Percentiles rank a stretch among this genome's conserved stretches.
Conservation (phyloP, 2,113 vertebrate genomes). For the Hippolais icterina region DNA sequence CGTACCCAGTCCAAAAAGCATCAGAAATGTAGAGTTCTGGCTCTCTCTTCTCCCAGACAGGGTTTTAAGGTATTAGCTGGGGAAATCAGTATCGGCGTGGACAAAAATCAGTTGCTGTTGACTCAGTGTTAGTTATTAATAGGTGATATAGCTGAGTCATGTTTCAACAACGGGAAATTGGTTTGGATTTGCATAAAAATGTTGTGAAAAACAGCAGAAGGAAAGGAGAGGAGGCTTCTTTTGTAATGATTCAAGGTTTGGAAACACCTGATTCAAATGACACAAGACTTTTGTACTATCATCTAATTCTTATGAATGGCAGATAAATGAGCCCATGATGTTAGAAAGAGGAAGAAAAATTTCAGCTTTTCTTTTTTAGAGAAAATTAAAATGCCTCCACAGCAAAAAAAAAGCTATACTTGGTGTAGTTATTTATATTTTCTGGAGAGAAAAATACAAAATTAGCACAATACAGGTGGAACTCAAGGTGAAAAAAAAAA, state of each 20-base stretch:
- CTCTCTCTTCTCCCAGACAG: not conserved
- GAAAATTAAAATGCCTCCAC: not conserved
- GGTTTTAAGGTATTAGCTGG: not conserved
- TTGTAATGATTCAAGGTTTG: not conserved
- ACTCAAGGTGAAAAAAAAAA: not conserved
- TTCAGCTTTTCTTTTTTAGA: accelerated
- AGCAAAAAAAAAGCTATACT: not conserved
- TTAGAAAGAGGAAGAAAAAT: not conserved
- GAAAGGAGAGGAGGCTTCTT: not conserved
- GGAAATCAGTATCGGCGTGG: not conserved
- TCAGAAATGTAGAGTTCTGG: not conserved
- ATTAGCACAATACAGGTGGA: not conserved
- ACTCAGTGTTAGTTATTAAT: not conserved
- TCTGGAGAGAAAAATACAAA: not conserved
- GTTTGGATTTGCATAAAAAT: not conserved
- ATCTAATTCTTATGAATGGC: not conserved
- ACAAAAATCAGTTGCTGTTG: not conserved
- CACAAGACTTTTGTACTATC: not conserved
- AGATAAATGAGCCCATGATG: not conserved
- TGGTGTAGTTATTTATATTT: not conserved
- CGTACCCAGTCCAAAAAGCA: not conserved
- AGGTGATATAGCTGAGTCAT: accelerated
- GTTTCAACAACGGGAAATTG: not conserved
- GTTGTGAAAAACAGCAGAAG: not conserved
- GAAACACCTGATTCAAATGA: not conserved